phyloP scores from a whole-genome alignment of 1,140 invertebrate species.

The Mya arenaria region DNA sequence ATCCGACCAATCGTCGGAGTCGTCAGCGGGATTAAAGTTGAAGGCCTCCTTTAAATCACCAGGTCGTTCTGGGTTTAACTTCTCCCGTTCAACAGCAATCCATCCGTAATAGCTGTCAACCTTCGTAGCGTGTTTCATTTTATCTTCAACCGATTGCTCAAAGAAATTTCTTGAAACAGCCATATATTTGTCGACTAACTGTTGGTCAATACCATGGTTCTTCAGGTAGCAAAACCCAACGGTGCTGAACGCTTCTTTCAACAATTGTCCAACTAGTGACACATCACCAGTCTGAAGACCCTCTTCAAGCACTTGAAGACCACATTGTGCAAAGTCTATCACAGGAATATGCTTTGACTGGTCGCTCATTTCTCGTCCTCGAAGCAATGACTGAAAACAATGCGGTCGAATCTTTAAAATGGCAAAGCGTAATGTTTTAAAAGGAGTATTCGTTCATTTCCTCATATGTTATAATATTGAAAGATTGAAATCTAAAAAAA shows the following conservation, averaged over 20 bases:
- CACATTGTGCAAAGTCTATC: slow-evolving; percentile 12
- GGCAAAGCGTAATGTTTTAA: no score
- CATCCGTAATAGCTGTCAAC: slow-evolving; percentile 43
- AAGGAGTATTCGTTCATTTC: no score
- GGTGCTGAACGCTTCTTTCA: slow-evolving; percentile 46
- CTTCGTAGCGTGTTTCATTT: slow-evolving; percentile 37
- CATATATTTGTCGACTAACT: slow-evolving; percentile 40
- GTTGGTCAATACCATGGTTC: slow-evolving; percentile 49
- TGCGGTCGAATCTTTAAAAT: no score
- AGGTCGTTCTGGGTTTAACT: slow-evolving; percentile 10
- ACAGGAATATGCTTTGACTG: no score
- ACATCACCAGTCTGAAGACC: not conserved
- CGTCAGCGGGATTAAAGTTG: slow-evolving; percentile 15
- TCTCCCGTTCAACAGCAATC: slow-evolving; percentile 41
- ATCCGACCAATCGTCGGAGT: not conserved
- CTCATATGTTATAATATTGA: no score
- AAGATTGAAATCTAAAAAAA: no score
- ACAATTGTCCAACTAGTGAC: slow-evolving; percentile 2
- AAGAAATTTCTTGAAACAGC: slow-evolving; percentile 47
- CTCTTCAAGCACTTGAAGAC: not conserved
- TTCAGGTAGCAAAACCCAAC: slow-evolving; percentile 60
- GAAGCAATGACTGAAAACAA: no score
- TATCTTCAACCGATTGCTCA: slow-evolving; percentile 32
- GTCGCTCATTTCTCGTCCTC: no score
- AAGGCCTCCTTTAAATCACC: slow-evolving; percentile 46